Evolutionary conservation across 2,113 vertebrate genomes (phyloP), one percentile per base, ranked within the genome.

Genomic region (Sceloporus undulatus): DNA sequence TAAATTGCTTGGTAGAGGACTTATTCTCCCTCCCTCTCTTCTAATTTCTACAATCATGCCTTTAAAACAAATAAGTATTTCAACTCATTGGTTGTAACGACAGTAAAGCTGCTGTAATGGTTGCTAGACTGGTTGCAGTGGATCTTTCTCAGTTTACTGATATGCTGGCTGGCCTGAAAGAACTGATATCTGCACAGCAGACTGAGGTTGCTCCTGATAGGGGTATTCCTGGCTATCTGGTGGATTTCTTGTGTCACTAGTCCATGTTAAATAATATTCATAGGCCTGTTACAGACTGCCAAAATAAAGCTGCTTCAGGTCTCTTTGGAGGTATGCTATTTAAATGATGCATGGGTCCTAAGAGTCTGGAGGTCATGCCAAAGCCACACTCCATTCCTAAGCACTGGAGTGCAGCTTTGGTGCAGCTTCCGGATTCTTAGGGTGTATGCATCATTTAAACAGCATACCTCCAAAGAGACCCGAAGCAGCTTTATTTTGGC

Each of bases 81-180:
- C 34, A 85, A 42, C 21, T 66, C 56, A 42, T 19, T 76, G 34
- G 38, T 59, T 54, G 40, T 65, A 25, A 40, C 65, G 56, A 48
- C 34, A 82, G 25, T 34, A 76, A 65, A 65, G 73, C 56, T 75
- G 23, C 56, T 42, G 54, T 62, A 85, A n/a, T 75, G 56, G 40
- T 85, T 23, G 27, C 77, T 54, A 21, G 82, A 82, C 14, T 29
- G 1, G 0, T 0, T 74, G 21, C 34, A 59, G 70, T 18, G 3
- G 54, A 90, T 93, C 8, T 86, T 1, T 40, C 0, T 25, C 0
- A 0, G 89, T 54, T 16, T 90, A 90, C 14, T 19, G 52, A n/a
- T 59, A 59, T 74, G 52, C n/a, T 76, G 71, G 84, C 34, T n/a
- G 59, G 40, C n/a, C 48, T 42, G 73, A 85, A 76, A 66, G 79